Conservation (phyloP, 2,797 vertebrate genomes). For the Leptoclinus maculatus region DNA sequence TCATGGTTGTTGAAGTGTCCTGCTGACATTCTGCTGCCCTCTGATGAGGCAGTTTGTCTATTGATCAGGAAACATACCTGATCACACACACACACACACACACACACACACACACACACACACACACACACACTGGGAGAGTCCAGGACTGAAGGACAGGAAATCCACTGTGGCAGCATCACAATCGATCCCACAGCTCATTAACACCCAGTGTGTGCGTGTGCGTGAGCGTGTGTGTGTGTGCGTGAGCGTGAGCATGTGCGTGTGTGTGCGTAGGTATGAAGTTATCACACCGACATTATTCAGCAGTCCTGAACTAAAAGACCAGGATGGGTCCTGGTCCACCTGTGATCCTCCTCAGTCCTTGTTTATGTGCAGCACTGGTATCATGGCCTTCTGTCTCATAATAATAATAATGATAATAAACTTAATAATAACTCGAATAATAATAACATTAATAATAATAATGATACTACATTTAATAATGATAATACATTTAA, state of each 20-base stretch:
- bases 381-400: no score
- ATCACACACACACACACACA: conserved; percentile 12
- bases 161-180: background rate
- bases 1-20: conserved; percentile 4
- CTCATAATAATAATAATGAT: background rate
- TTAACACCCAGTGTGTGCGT: conserved; percentile 6
- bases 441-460: background rate
- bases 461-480: background rate
- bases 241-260: no score
- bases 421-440: background rate
- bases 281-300: background rate
- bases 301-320: background rate
- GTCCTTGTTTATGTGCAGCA: no score
- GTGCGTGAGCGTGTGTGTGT: no score
- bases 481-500: background rate
- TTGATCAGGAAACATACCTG: conserved; percentile 65
- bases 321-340: no score
- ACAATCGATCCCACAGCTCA: conserved; percentile 18
- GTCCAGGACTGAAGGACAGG: background rate
- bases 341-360: no score
- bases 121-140: conserved; percentile 1
- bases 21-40: conserved; percentile 52
- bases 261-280: background rate
- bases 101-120: conserved; percentile 16
- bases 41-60: conserved; percentile 63